Conservation (phyloP, 2,113 vertebrate genomes). For the Poecilia latipinna region DNA sequence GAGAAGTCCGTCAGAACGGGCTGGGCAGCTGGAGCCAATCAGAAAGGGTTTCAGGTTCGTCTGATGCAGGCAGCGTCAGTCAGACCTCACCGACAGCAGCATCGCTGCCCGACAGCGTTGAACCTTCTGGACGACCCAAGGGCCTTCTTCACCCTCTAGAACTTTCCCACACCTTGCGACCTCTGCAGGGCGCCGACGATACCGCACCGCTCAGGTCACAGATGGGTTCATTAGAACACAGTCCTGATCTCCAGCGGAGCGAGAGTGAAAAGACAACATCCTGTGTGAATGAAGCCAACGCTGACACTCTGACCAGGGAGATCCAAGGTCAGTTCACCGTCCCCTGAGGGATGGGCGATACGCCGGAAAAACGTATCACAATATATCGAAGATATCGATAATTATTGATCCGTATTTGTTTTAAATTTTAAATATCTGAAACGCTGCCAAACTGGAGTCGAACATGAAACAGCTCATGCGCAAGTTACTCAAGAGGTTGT, state of each 20-base stretch:
- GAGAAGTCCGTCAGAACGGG: neutral
- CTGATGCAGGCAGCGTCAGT: neutral
- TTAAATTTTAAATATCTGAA: too few relatives aligned
- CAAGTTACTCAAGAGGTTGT: too few relatives aligned
- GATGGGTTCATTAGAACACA: slow-evolving; percentile 12
- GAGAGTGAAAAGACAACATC: neutral
- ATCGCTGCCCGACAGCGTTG: neutral
- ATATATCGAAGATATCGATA: too few relatives aligned
- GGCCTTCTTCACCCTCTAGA: neutral
- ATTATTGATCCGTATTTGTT: too few relatives aligned
- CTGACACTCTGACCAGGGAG: slow-evolving; percentile 8
- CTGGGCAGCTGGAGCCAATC: neutral
- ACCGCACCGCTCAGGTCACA: neutral
- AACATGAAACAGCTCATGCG: too few relatives aligned
- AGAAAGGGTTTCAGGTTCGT: neutral
- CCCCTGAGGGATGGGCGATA: too few relatives aligned
- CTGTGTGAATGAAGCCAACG: neutral
- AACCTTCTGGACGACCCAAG: neutral
- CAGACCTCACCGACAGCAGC: neutral
- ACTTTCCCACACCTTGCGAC: neutral
- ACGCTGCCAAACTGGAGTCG: too few relatives aligned
- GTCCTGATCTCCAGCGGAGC: neutral
- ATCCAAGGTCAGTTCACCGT: slow-evolving; percentile 48
- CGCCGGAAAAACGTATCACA: too few relatives aligned
- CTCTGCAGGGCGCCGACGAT: neutral